Evolutionary conservation across 1,140 invertebrate species (phyloP).

Genomic region (Bombus vancouverensis): DNA sequence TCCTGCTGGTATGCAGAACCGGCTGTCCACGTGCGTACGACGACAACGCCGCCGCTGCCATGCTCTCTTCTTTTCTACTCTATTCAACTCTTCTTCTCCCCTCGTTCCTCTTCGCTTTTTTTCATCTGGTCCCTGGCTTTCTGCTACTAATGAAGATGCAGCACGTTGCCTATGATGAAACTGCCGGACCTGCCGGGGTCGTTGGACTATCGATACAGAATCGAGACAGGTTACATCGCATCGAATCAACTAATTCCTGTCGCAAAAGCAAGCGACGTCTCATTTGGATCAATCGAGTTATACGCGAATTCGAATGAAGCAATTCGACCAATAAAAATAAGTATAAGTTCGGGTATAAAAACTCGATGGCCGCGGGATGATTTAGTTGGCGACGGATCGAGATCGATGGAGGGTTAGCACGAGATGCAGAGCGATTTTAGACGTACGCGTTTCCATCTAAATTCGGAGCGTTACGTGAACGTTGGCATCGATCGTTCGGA

Average conservation of each 20-base stretch:
- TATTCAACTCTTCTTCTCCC: neutral
- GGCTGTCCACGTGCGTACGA: conserved; percentile 56
- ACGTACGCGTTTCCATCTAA: neutral
- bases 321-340: neutral
- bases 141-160: neutral
- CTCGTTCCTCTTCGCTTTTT: neutral
- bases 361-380: neutral
- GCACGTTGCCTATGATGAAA: neutral
- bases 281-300: neutral
- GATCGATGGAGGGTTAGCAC: neutral
- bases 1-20: conserved; percentile 31
- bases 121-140: neutral
- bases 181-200: neutral
- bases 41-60: neutral
- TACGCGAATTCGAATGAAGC: neutral
- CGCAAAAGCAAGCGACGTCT: neutral
- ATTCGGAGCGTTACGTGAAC: conserved; percentile 37
- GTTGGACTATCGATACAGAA: neutral
- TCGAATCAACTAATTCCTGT: neutral
- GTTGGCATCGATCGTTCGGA: conserved; percentile 9
- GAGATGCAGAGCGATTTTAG: neutral
- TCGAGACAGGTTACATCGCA: neutral
- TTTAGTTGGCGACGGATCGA: neutral
- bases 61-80: neutral
- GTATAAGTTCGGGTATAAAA: neutral